Base-by-base conservation (phyloP, 1,140 invertebrate species). In the Amyelois transitella region DNA sequence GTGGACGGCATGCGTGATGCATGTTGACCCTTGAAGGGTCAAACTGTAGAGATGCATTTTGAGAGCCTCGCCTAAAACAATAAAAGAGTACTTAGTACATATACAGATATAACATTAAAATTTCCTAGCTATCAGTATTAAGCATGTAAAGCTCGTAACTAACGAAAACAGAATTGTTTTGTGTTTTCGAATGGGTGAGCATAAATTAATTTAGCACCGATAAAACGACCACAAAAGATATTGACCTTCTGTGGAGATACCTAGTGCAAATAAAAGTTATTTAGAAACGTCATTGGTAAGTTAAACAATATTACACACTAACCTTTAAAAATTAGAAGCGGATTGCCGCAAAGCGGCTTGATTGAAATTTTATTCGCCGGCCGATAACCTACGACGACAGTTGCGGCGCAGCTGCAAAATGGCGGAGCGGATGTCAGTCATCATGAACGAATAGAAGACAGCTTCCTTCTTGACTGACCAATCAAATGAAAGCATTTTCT, bases 31-130 rank as follows among this genome's bases (percentile, higher is more conserved):
- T 90, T 99, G 99, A 7, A 99, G 91, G 0, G 98, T 99, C 66
- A 99, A 90, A 89, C 99, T 99, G 89, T 99, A 99, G 45, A 99
- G 90, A 94, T 97, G 95, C 99, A 99, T 99, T 20, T 68, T 90
- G 62, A 24, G 52, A 50, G 59, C 52, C 38, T 74, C 59, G 55
- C 66, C 81, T 71, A 63, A 74, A 81, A 75, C 32, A 58, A 58
- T 32, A 1, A 32, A 5, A 32, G 14, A 32, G 8, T 32, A 32
- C n/a, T 32, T 32, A 18, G n/a, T 25, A 53, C 18, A 25, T 3
- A 2, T 38, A n/a, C 2, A 4, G 8, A 32, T 22, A 21, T 19
- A 28, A 28, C 20, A 25, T 12, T 25, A 51, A 32, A 48, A 14
- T 38, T 38, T 50, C 10, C 2, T 49, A 17, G 51, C 18, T 6